Percentiles rank a stretch among this genome's conserved stretches.
Evolutionary conservation across 2,888 invertebrate genomes (phyloP).

Genomic region (Neoaliturus tenellus): DNA sequence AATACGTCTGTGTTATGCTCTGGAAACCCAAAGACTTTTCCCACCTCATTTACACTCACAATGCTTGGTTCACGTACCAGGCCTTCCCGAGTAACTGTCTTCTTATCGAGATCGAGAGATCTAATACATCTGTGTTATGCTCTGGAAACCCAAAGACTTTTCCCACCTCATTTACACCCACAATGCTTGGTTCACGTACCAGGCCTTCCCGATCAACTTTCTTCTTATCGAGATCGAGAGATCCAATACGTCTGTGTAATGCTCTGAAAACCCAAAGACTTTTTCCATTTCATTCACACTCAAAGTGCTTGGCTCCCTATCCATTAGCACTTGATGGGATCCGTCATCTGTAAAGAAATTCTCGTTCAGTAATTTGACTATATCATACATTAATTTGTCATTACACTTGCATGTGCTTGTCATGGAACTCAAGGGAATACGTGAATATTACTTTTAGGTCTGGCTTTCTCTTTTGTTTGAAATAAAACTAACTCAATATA

Average conservation of each 20-base stretch:
- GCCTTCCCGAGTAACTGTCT: constrained; percentile 75
- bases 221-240: constrained; percentile 72
- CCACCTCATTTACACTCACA: no score
- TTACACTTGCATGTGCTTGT: no score
- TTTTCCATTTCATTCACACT: constrained; percentile 77
- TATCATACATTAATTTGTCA: no score
- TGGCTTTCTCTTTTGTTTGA: no score
- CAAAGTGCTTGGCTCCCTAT: constrained; percentile 71
- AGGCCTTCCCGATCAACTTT: constrained; percentile 75
- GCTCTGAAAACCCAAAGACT: constrained; percentile 76
- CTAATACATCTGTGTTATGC: constrained; percentile 77
- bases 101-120: constrained; percentile 72
- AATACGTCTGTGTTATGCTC: no score
- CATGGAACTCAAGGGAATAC: no score
- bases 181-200: constrained; percentile 68
- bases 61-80: constrained; percentile 73
- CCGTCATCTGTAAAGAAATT: constrained; percentile 68
- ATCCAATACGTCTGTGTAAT: constrained; percentile 76
- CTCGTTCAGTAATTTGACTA: no score
- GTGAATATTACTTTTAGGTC: no score
- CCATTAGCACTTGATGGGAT: constrained; percentile 70
- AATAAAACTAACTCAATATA: no score
- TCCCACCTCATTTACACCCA: constrained; percentile 76
- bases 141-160: constrained; percentile 76
- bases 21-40: no score